These are phyloP conservation scores for Nycticorax nycticorax DNA, from an alignment of 2,113 vertebrate species.

Conservation along the genomic window DNA sequence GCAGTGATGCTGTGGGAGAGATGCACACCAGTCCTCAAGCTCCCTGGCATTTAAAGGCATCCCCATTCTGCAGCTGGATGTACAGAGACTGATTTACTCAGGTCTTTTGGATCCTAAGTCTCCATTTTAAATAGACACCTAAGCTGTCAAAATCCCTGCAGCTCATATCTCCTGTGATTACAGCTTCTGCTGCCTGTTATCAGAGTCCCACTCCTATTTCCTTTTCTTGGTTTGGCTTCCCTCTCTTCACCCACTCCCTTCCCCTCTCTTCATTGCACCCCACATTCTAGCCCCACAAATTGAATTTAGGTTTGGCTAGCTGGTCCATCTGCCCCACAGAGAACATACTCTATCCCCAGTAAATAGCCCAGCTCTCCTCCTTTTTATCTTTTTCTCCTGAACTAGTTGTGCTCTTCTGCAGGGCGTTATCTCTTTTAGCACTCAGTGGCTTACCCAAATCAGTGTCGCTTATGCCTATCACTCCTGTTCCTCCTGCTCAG, in stretches of 20 bases:
- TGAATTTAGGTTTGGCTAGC: not conserved
- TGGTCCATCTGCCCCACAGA: not conserved
- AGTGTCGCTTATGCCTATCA: fast-evolving
- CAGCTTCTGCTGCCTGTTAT: not conserved
- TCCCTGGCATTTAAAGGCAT: not conserved
- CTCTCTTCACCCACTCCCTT: not conserved
- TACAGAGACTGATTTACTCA: not conserved
- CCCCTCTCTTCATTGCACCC: not conserved
- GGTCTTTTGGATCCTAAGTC: not conserved
- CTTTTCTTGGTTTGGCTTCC: not conserved
- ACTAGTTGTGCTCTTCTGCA: not conserved
- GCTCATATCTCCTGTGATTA: not conserved
- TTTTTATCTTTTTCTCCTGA: not conserved
- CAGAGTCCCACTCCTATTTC: not conserved
- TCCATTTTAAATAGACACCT: not conserved
- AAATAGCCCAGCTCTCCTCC: not conserved
- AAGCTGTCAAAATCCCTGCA: not conserved
- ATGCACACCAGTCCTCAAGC: not conserved
- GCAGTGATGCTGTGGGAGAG: not conserved
- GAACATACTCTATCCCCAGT: not conserved
- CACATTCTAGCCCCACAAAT: not conserved
- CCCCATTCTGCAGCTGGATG: not conserved
- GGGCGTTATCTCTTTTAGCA: not conserved
- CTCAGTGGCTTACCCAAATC: not conserved
- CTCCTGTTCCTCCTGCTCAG: not conserved